phyloP scores from a whole-genome alignment of 2,888 invertebrate species.

The Eilema sororculum region DNA sequence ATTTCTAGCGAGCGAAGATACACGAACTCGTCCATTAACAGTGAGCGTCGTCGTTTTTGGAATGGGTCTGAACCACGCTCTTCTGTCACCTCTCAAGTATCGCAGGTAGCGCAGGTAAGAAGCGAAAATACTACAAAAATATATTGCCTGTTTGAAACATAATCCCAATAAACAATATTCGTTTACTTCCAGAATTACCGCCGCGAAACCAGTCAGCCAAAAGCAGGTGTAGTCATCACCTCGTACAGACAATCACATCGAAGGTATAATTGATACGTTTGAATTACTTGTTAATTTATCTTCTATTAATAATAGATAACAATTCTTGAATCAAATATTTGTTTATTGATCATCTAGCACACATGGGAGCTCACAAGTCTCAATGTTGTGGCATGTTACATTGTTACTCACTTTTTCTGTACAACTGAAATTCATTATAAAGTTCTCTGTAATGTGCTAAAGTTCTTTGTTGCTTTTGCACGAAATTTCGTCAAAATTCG shows the following conservation, averaged over 20 bases:
- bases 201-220: slow-evolving; percentile 84
- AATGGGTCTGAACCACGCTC: slow-evolving; percentile 79
- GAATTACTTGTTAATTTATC: slow-evolving; percentile 22
- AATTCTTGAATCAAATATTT: slow-evolving; percentile 35
- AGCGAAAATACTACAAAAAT: too few species aligned
- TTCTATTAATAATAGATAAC: slow-evolving; percentile 42
- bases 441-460: slow-evolving; percentile 2
- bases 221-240: slow-evolving; percentile 96
- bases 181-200: slow-evolving; percentile 75
- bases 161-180: background rate
- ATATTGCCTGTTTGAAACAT: background rate
- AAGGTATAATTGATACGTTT: slow-evolving; percentile 85
- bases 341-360: slow-evolving; percentile 56
- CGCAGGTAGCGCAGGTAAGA: slow-evolving; percentile 75
- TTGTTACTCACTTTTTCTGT: slow-evolving; percentile 43
- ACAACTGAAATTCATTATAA: slow-evolving; percentile 45
- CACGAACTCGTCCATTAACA: slow-evolving; percentile 80
- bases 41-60: slow-evolving; percentile 81
- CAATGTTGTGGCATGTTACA: slow-evolving; percentile 75
- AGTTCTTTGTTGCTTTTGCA: slow-evolving; percentile 64
- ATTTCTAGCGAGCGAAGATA: slow-evolving; percentile 71
- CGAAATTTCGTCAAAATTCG: slow-evolving; percentile 50
- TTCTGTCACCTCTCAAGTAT: slow-evolving; percentile 80
- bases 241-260: slow-evolving; percentile 95
- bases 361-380: slow-evolving; percentile 69